Evolutionary conservation across 2,113 vertebrate species (phyloP), one percentile per base, ranked within the genome.

Genomic region (Indicator maculatus): DNA sequence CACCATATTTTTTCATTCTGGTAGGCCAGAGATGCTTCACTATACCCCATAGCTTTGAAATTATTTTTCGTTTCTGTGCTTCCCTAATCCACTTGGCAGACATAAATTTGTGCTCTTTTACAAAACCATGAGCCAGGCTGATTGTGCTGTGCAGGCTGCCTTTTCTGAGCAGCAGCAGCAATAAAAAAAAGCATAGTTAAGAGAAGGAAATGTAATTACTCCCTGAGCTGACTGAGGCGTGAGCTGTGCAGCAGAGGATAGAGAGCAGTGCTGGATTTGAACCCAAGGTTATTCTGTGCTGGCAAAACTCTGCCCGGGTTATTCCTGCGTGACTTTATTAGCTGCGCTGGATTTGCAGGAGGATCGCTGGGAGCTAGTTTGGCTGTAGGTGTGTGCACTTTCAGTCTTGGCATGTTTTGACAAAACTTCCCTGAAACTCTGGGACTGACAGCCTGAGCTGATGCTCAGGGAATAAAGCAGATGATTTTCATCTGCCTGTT

Each of bases 21-120:
- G 30, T 76, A 59, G 24, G 36, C 58, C 39, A 73, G 85, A 76
- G 59, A 65, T 67, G 70, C 75, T 60, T 88, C 39, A 63, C 60
- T 76, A 64, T 33, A 83, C 38, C 41, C 55, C 39, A 38, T 12
- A 65, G 52, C 75, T 95, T 89, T 83, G 26, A 64, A 66, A 66
- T 55, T 1, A 55, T 89, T 93, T 82, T 88, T 60, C 73, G 85
- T 94, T 73, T 70, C 70, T 36, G 36, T 66, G 44, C 75, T 93
- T 74, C 72, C 75, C 45, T 83, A 70, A 71, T 63, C 52, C 75
- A 66, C 72, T 86, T 44, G 60, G 92, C 56, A 93, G 93, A 77
- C 60, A 71, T 10, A 89, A 85, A 88, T 80, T 28, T 55, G 64
- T 52, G 74, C 66, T 91, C 16, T 83, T 85, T 41, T 55, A 59